Evolutionary conservation across 2,888 invertebrate genomes (phyloP), one percentile per base, ranked within the genome.

Genomic region (Cerceris rybyensis): DNA sequence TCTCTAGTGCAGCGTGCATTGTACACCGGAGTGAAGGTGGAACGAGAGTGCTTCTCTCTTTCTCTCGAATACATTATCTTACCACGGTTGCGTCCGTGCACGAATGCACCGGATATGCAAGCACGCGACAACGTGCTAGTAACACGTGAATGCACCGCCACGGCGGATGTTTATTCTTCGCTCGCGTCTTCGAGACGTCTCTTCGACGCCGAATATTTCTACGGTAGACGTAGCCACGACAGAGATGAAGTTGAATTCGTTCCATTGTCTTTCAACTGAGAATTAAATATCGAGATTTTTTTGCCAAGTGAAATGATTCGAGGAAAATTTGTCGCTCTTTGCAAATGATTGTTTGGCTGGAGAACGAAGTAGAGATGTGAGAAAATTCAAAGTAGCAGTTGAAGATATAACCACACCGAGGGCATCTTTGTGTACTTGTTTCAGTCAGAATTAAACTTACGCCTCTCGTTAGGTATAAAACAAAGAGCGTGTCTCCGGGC

Each of bases 1-100:
- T 88, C 88, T 88, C 87, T 88, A 89, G 87, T 85, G 82, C 80
- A 73, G 71, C 70, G 64, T 70, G 78, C 70, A 82, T 80, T 74
- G 75, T 81, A 16, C 50, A 46, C 43, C 41, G 28, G 28, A 28
- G 28, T 4, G 57, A 16, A 42, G 42, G 58, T 49, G 46, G 52
- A 50, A 49, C 42, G 57, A 65, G 74, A 59, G 59, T 61, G 65
- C 60, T 14, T 54, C 61, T 60, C 63, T 67, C 54, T 14, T 50
- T 17, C 65, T 49, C 58, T 63, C 60, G 69, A 74, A 73, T 74
- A 65, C 65, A 61, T 78, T 77, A 77, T 59, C 72, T 57, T 13
- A 28, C 57, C 9, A n/a, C 39, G 57, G 46, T 58, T 52, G 39
- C 39, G 13, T 42, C 7, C 28, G 14, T 52, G 28, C 14, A 16